Conservation (phyloP, 2,888 invertebrate species). For the Oasisia sp. region DNA sequence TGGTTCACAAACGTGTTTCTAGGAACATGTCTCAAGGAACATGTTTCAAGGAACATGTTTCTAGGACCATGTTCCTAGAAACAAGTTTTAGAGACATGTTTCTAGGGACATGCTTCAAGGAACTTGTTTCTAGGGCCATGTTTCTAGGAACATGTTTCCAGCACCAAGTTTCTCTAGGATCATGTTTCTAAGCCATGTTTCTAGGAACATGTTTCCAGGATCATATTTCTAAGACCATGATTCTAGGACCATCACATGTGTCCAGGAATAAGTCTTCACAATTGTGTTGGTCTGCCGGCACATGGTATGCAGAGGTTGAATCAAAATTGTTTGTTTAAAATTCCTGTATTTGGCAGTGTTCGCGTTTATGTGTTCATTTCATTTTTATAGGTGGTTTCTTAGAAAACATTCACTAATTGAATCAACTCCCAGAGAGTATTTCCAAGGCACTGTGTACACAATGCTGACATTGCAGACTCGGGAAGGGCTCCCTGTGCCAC, state of each 20-base stretch:
- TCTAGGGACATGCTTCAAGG: neutral
- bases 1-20: neutral
- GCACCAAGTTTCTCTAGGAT: neutral
- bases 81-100: neutral
- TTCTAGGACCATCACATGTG: neutral
- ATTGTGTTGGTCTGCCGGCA: neutral
- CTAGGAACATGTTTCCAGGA: neutral
- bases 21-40: neutral
- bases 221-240: neutral
- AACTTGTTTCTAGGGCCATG: neutral
- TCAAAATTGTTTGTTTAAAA: neutral
- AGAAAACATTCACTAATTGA: neutral
- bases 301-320: neutral
- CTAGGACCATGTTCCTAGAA: neutral
- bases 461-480: neutral
- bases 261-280: neutral
- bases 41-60: neutral
- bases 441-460: neutral
- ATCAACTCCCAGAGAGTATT: neutral
- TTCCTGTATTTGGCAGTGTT: neutral
- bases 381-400: neutral
- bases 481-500: neutral
- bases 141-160: neutral
- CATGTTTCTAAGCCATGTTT: neutral
- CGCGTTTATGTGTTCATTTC: neutral